These are phyloP conservation scores for Drosophila kepulauana DNA, from an alignment of 1,140 invertebrate genomes.

Conservation along the genomic window DNA sequence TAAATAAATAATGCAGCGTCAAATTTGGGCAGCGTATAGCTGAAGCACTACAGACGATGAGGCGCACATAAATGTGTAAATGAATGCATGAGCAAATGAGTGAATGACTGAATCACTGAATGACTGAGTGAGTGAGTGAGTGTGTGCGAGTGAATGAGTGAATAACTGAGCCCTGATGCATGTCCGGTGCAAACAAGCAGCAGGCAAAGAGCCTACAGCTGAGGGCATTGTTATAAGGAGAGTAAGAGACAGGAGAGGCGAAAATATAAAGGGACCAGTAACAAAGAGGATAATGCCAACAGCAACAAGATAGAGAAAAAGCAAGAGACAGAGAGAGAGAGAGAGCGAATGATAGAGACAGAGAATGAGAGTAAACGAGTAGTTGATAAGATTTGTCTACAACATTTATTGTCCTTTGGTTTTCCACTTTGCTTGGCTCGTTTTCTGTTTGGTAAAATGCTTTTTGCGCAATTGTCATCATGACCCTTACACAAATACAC, in stretches of 20 bases:
- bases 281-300: conserved; percentile 54
- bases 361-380: conserved; percentile 44
- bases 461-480: conserved; percentile 79
- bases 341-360: conserved; percentile 23
- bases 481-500: conserved; percentile 69
- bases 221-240: conserved; percentile 56
- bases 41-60: conserved; percentile 29
- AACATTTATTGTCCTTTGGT: conserved; percentile 79
- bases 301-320: conserved; percentile 14
- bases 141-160: conserved; percentile 35
- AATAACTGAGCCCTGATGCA: conserved; percentile 60
- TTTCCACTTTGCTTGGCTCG: conserved; percentile 70
- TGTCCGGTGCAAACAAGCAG: conserved; percentile 73
- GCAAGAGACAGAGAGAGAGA: conserved; percentile 19
- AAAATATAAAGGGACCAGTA: conserved; percentile 47
- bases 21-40: conserved; percentile 4
- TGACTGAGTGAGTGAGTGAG: conserved; percentile 40
- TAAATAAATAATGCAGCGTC: neutral
- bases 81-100: conserved; percentile 58
- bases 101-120: conserved; percentile 31
- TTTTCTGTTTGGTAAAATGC: conserved; percentile 57
- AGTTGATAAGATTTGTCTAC: conserved; percentile 82
- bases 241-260: conserved; percentile 20
- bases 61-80: conserved; percentile 73
- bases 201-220: conserved; percentile 46